A percentile compares a stretch with the other conserved stretches of the same genome.
Conservation (phyloP, 2,888 invertebrate species). For the Cordilura impudica region DNA sequence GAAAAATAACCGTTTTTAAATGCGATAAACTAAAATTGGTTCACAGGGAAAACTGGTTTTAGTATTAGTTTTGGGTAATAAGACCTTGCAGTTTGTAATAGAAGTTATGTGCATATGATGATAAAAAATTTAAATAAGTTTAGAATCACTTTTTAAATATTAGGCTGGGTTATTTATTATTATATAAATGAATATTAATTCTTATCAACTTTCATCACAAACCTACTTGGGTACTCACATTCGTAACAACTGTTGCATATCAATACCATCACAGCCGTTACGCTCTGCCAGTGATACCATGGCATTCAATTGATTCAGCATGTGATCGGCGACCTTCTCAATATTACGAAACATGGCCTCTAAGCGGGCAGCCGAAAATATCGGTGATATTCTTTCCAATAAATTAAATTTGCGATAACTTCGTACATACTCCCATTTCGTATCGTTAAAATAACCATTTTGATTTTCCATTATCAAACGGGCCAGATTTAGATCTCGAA, state of each 20-base stretch:
- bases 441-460: conserved; percentile 82
- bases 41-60: no score
- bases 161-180: no score
- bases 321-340: conserved; percentile 80
- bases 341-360: conserved; percentile 82
- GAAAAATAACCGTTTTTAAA: no score
- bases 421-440: conserved; percentile 80
- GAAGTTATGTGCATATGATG: no score
- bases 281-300: conserved; percentile 66
- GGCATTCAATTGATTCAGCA: conserved; percentile 78
- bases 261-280: conserved; percentile 65
- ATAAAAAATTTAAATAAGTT: no score
- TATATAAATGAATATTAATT: background rate
- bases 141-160: no score
- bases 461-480: conserved; percentile 82
- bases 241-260: conserved; percentile 69
- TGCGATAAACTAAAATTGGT: no score
- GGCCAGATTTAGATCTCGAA: conserved; percentile 82
- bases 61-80: no score
- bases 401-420: conserved; percentile 81
- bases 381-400: conserved; percentile 82
- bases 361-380: conserved; percentile 83
- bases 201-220: background rate
- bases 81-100: no score
- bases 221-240: conserved; percentile 65